Conservation (phyloP, 2,888 invertebrate genomes). For the Cataglyphis altisquamis region DNA sequence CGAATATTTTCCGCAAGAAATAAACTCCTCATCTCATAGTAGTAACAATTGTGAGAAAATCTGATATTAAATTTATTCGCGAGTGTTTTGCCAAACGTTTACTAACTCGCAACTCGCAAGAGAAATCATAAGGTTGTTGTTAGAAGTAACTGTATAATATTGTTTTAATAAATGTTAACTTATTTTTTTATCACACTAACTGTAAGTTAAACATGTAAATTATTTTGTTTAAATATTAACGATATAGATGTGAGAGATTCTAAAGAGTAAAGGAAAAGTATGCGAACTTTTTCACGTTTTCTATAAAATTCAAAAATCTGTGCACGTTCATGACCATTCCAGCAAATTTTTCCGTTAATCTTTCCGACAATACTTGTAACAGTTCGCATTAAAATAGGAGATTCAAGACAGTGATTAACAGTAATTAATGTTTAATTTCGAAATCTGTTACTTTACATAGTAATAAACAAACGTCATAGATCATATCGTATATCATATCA, state of each 20-base stretch:
- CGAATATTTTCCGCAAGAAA: conserved; percentile 85
- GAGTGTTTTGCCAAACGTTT: background rate
- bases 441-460: conserved; percentile 85
- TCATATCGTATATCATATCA: conserved; percentile 74
- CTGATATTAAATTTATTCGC: background rate
- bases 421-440: conserved; percentile 84
- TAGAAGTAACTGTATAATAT: conserved; percentile 48
- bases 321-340: background rate
- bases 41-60: background rate
- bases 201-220: conserved; percentile 43
- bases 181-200: conserved; percentile 52
- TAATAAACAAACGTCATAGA: conserved; percentile 84
- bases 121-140: conserved; percentile 45
- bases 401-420: conserved; percentile 69
- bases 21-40: conserved; percentile 57
- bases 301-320: conserved; percentile 1
- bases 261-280: background rate
- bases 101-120: background rate
- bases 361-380: background rate
- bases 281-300: conserved; percentile 12
- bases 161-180: conserved; percentile 53
- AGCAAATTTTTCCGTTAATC: background rate
- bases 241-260: background rate
- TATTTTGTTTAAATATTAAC: conserved; percentile 51
- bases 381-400: conserved; percentile 58